Conservation (phyloP, 2,888 invertebrate species). For the Rambutsinella grinnellia region DNA sequence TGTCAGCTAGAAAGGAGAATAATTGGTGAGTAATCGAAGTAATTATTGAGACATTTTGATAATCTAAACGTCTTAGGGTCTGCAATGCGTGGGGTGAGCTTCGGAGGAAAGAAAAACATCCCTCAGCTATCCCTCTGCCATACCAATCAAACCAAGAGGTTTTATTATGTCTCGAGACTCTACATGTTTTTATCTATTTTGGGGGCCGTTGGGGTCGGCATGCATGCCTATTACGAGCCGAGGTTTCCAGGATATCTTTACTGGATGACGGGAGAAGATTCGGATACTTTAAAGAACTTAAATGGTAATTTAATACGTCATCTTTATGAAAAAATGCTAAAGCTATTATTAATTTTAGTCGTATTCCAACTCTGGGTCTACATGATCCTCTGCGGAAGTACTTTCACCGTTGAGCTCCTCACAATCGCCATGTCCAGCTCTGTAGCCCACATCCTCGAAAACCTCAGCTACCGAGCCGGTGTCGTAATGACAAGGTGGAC, state of each 20-base stretch:
- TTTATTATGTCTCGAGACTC: slow-evolving; percentile 24
- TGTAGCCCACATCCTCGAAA: slow-evolving; percentile 50
- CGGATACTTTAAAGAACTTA: slow-evolving; percentile 18
- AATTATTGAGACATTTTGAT: not conserved
- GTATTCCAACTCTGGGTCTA: slow-evolving; percentile 46
- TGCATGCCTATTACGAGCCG: slow-evolving; percentile 41
- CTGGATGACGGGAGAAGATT: slow-evolving; percentile 22
- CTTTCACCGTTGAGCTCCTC: slow-evolving; percentile 45
- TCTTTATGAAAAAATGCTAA: too few relatives aligned
- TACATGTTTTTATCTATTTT: slow-evolving; percentile 41
- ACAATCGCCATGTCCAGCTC: slow-evolving; percentile 48
- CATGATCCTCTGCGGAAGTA: slow-evolving; percentile 43
- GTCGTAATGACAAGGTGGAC: slow-evolving; percentile 57
- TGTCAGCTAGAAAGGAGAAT: slow-evolving; percentile 53
- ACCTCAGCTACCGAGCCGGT: slow-evolving; percentile 49
- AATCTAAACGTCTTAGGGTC: slow-evolving; percentile 30
- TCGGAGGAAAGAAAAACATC: slow-evolving; percentile 31
- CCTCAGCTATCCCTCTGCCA: slow-evolving; percentile 56
- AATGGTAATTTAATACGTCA: slow-evolving; percentile 23
- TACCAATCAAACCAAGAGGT: slow-evolving; percentile 31
- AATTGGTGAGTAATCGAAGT: slow-evolving; percentile 17
- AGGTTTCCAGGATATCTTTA: slow-evolving; percentile 48
- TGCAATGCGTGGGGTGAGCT: slow-evolving; percentile 47
- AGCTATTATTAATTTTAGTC: slow-evolving; percentile 34
- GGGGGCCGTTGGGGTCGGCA: slow-evolving; percentile 30